phyloP scores from a whole-genome alignment of 2,888 invertebrate genomes.

The Diarsia rubi region DNA sequence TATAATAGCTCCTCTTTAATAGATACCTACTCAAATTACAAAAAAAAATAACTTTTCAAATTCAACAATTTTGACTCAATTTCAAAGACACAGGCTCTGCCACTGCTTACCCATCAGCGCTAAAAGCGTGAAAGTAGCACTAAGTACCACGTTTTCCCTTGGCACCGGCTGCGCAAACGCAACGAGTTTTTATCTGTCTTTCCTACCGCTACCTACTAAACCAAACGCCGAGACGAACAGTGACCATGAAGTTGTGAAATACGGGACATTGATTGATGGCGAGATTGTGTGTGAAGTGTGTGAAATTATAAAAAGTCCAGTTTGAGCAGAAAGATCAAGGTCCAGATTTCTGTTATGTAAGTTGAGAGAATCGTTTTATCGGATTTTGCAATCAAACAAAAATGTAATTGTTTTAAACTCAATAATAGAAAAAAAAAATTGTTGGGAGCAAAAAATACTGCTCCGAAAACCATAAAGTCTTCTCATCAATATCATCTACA shows the following conservation, averaged over 20 bases:
- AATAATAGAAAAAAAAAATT: background rate
- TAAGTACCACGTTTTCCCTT: slow-evolving; percentile 76
- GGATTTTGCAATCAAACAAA: background rate
- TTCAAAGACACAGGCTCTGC: too few relatives aligned
- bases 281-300: background rate
- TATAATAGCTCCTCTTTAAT: background rate
- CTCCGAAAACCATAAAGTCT: background rate
- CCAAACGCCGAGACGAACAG: slow-evolving; percentile 80
- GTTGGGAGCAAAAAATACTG: background rate
- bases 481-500: background rate
- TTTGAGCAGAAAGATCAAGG: background rate
- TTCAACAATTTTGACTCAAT: background rate
- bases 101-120: slow-evolving; percentile 26
- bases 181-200: slow-evolving; percentile 79
- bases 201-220: slow-evolving; percentile 83
- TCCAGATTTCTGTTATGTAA: background rate
- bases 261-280: slow-evolving; percentile 30
- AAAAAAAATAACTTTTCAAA: background rate
- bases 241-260: slow-evolving; percentile 65
- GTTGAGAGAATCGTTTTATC: background rate
- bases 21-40: background rate
- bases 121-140: slow-evolving; percentile 57
- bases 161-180: slow-evolving; percentile 70
- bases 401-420: background rate
- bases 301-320: background rate